phyloP scores from a whole-genome alignment of 1,140 invertebrate species.

The Bombus superbus region DNA sequence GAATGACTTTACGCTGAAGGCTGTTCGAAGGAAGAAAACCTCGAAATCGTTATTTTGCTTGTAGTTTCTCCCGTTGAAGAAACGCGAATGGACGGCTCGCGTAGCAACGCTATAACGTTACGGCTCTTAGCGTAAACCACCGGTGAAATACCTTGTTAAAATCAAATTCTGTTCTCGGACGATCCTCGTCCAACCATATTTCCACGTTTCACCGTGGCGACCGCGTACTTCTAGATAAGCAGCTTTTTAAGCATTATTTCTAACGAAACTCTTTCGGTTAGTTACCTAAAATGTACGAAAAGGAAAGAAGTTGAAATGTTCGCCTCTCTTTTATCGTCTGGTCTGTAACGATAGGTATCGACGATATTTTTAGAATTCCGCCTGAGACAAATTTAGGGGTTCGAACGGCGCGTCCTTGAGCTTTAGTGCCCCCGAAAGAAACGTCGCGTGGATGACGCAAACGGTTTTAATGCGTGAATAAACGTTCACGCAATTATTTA shows the following conservation, averaged over 20 bases:
- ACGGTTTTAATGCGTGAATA: neutral
- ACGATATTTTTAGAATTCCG: neutral
- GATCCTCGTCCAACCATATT: neutral
- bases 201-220: neutral
- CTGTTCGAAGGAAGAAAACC: neutral
- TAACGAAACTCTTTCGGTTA: neutral
- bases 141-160: conserved; percentile 9
- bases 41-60: neutral
- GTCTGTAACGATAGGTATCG: neutral
- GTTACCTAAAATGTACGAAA: neutral
- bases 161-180: neutral
- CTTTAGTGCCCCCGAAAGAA: neutral
- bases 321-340: neutral
- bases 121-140: conserved; percentile 10
- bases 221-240: neutral
- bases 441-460: conserved; percentile 19
- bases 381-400: neutral
- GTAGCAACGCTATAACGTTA: neutral
- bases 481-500: conserved; percentile 14
- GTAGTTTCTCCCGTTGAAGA: neutral
- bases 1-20: neutral
- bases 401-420: neutral
- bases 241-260: neutral
- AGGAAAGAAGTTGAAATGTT: too few relatives aligned
- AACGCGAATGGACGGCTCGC: neutral